Base-by-base conservation (phyloP, 2,113 vertebrate species). In the Trachemys scripta region DNA sequence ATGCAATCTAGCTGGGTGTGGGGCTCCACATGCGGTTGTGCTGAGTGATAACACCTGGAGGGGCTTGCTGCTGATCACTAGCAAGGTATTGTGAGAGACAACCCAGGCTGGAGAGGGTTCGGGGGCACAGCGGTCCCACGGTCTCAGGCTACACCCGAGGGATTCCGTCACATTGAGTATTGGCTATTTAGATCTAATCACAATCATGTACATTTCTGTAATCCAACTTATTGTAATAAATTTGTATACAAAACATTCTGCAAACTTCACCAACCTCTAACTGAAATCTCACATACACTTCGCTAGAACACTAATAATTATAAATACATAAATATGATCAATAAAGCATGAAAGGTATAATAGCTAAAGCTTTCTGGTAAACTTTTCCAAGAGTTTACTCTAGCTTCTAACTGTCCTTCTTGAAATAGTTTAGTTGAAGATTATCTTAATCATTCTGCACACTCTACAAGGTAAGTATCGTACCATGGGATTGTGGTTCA, bases 401-500 rank as follows among this genome's bases (percentile, higher is more conserved):
- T 72, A 72, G 19, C 69, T 72, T 79, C 88, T 94, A 65, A 82
- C 87, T 87, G 49, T 14, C 5, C 82, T 10, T 94, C 78, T 80
- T 85, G 62, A 92, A 95, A 93, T 72, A 93, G 88, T 79, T 62
- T 31, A 62, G 59, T 25, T 27, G 59, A 62, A 62, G 29, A 17
- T 72, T 9, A 72, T 72, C 20, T 38, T 19, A 72, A 42, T 72
- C n/a, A n/a, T 94, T 84, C 94, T 86, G 87, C 38, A 84, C 80
- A 78, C 27, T 82, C 72, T 42, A 82, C 14, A 93, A 54, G 16
- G 87, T 76, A 51, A 49, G 51, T 83, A 90, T 75, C 45, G 93
- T 92, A 54, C 87, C 79, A 42, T 8, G 45, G 85, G 81, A 94
- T 50, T 88, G 53, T 57, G 90, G 89, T 87, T 91, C 88, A 84